Evolutionary conservation across 2,888 invertebrate genomes (phyloP).

Genomic region (Drosophila lutescens): DNA sequence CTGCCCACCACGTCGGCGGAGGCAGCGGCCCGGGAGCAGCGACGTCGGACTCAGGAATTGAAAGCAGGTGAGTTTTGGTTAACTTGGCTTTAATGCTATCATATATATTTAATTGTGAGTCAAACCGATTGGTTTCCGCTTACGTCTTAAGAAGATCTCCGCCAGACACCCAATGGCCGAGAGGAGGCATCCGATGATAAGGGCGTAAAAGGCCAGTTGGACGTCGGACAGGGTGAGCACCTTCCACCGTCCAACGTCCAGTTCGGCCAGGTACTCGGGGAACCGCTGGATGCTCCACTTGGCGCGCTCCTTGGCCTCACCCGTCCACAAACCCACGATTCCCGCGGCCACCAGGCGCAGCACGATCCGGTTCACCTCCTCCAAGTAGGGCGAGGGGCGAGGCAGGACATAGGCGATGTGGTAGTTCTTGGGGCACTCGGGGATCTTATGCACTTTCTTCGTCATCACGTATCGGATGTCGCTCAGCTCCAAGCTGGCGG

Average conservation of each 20-base stretch:
- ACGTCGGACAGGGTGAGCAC: slow-evolving; percentile 81
- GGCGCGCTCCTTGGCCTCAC: slow-evolving; percentile 74
- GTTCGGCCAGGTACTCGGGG: slow-evolving; percentile 62
- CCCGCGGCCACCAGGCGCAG: slow-evolving; percentile 80
- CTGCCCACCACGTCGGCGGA: slow-evolving; percentile 75
- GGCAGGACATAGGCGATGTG: slow-evolving; percentile 81
- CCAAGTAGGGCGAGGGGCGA: slow-evolving; percentile 78
- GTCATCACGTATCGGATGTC: slow-evolving; percentile 79
- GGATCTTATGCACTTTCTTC: slow-evolving; percentile 80
- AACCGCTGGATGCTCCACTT: slow-evolving; percentile 68
- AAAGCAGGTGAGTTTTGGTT: slow-evolving; percentile 47
- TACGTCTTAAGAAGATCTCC: slow-evolving; percentile 42
- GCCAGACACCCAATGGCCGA: slow-evolving; percentile 51
- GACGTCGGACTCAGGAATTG: slow-evolving; percentile 48
- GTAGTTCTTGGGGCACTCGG: slow-evolving; percentile 84
- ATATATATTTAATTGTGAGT: background rate
- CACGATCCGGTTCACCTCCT: slow-evolving; percentile 76
- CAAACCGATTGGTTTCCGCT: background rate
- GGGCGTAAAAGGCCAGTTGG: slow-evolving; percentile 82
- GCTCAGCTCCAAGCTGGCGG: slow-evolving; percentile 73
- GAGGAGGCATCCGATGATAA: slow-evolving; percentile 76
- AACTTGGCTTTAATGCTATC: background rate
- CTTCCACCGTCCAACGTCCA: slow-evolving; percentile 74
- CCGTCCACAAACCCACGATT: slow-evolving; percentile 82
- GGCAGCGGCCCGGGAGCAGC: slow-evolving; percentile 65